A percentile compares a stretch with the other conserved stretches of the same genome.
Conservation (phyloP, 1,140 invertebrate species). For the Drosophila pseudoobscura region DNA sequence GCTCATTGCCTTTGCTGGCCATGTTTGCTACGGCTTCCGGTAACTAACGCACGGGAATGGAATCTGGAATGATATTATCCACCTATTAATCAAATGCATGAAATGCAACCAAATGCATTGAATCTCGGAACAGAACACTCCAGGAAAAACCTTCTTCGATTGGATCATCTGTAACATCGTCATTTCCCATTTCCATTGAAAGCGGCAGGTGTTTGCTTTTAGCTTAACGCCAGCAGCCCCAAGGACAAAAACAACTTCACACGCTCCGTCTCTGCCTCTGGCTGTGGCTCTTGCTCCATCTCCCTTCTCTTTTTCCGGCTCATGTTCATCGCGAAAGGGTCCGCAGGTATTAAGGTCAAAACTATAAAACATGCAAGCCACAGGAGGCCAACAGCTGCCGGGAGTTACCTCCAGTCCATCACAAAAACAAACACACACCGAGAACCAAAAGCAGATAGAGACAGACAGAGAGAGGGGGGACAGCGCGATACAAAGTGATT, state of each 20-base stretch:
- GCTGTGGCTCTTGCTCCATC: constrained; percentile 4
- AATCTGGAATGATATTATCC: neutral
- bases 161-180: neutral
- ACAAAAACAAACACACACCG: constrained; percentile 48
- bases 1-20: constrained; percentile 10
- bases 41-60: neutral
- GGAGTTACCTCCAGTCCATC: constrained; percentile 51
- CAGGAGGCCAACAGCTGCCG: constrained; percentile 38
- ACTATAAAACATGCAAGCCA: constrained; percentile 77
- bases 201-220: constrained; percentile 43
- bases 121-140: neutral
- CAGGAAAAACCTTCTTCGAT: constrained; percentile 6
- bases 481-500: constrained; percentile 10
- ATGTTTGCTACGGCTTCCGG: constrained; percentile 32
- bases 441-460: neutral
- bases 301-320: neutral
- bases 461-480: neutral
- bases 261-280: constrained; percentile 33
- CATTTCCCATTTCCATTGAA: neutral
- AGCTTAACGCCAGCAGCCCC: constrained; percentile 56
- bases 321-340: constrained; percentile 26
- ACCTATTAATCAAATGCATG: constrained; percentile 13
- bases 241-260: constrained; percentile 75
- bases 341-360: constrained; percentile 74
- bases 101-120: neutral